Percentiles rank a stretch among this genome's conserved stretches.
These are phyloP conservation scores for Cephalotes varians DNA, from an alignment of 2,888 invertebrate genomes.

Conservation along the genomic window DNA sequence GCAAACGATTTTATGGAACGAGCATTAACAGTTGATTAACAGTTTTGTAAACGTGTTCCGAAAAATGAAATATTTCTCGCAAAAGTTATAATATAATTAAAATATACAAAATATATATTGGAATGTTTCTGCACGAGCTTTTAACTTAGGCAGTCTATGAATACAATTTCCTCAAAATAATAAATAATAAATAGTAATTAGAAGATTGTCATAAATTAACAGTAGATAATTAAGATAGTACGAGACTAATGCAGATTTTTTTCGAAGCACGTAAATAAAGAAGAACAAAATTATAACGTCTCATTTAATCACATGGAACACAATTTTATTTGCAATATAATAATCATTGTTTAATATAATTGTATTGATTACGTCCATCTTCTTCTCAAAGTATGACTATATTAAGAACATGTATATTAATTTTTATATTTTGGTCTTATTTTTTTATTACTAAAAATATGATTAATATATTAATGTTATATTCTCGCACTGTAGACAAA, in stretches of 20 bases:
- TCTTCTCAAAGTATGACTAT: background rate
- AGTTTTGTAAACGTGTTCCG: background rate
- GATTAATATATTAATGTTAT: background rate
- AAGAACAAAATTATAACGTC: background rate
- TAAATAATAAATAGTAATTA: slow-evolving; percentile 14
- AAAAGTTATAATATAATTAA: background rate
- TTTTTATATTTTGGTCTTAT: background rate
- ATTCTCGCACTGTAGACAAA: background rate
- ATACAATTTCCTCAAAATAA: background rate
- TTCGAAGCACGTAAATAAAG: background rate
- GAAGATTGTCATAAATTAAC: background rate
- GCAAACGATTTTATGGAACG: slow-evolving; percentile 10
- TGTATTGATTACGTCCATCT: background rate
- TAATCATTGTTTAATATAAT: background rate
- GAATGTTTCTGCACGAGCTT: slow-evolving; percentile 5
- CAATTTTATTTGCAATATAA: background rate
- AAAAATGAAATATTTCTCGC: slow-evolving; percentile 7
- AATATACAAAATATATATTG: background rate
- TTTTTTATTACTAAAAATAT: background rate
- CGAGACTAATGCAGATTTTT: background rate
- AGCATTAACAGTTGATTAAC: slow-evolving; percentile 29
- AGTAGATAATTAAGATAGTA: slow-evolving; percentile 10
- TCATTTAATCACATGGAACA: background rate
- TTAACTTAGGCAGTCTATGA: background rate
- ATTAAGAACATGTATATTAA: background rate